Evolutionary conservation across 2,113 vertebrate genomes (phyloP).

Genomic region (Chionodraco myersi): DNA sequence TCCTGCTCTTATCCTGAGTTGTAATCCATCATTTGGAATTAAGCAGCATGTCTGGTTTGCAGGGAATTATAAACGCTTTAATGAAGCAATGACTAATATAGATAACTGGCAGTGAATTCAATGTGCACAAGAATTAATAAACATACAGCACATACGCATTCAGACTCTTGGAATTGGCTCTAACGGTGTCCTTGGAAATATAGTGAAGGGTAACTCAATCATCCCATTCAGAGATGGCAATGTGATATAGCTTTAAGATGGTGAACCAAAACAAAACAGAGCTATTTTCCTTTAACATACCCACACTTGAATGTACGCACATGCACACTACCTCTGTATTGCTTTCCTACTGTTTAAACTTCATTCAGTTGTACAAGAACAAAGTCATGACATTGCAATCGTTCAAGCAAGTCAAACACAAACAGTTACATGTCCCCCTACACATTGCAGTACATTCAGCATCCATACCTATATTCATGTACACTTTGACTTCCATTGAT

Average conservation of each 20-base stretch:
- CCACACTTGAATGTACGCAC: conserved; percentile 52
- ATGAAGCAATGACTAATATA: conserved; percentile 26
- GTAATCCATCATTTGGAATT: conserved; percentile 10
- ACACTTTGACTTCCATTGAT: conserved; percentile 44
- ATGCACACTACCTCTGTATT: conserved; percentile 50
- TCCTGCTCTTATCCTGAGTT: conserved; percentile 37
- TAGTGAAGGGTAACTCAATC: conserved; percentile 16
- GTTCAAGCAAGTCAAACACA: conserved; percentile 52
- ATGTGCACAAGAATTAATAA: conserved; percentile 15
- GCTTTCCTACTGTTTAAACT: conserved; percentile 48
- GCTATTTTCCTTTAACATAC: conserved; percentile 64
- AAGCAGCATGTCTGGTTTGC: conserved; percentile 14
- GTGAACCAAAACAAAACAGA: conserved; percentile 22
- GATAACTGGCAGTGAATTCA: conserved; percentile 40
- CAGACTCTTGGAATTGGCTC: background rate
- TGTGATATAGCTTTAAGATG: background rate
- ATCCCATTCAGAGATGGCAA: background rate
- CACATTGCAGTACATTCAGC: conserved; percentile 46
- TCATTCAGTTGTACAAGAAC: conserved; percentile 33
- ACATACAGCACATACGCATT: conserved; percentile 20
- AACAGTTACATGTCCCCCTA: conserved; percentile 35
- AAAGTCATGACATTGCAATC: conserved; percentile 48
- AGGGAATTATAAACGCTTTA: conserved; percentile 2
- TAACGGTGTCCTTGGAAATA: conserved; percentile 4
- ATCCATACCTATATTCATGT: conserved; percentile 24